phyloP scores from a whole-genome alignment of 2,888 invertebrate genomes.

The Spilosoma lubricipeda region DNA sequence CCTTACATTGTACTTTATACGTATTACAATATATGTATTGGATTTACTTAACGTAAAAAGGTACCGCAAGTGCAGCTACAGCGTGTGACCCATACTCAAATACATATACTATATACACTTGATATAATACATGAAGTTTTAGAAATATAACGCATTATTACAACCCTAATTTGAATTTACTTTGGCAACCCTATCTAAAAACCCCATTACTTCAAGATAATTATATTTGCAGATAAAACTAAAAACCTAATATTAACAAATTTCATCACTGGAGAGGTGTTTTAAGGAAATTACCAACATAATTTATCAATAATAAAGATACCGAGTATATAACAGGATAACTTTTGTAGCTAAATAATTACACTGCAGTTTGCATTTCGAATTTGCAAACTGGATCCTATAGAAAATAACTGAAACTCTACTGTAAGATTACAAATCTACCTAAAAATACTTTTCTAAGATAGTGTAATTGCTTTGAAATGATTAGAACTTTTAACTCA shows the following conservation, averaged over 20 bases:
- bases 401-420: background rate
- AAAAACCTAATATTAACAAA: background rate
- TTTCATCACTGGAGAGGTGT: background rate
- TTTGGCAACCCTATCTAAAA: constrained; percentile 13
- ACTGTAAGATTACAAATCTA: background rate
- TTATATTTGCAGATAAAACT: background rate
- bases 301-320: background rate
- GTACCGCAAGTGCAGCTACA: background rate
- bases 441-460: background rate
- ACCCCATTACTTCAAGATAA: background rate
- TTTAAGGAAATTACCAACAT: background rate
- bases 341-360: background rate
- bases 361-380: background rate
- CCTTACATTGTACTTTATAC: too few species aligned
- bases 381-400: fast-evolving
- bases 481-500: too few species aligned
- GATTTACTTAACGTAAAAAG: too few species aligned
- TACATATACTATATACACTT: constrained; percentile 11
- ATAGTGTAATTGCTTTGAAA: background rate
- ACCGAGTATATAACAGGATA: background rate
- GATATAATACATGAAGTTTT: background rate
- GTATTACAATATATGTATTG: too few species aligned
- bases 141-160: constrained; percentile 2
- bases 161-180: constrained; percentile 9
- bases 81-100: constrained; percentile 1